These are phyloP conservation scores for Triplophysa rosa DNA, from an alignment of 2,113 vertebrate species.

Conservation along the genomic window DNA sequence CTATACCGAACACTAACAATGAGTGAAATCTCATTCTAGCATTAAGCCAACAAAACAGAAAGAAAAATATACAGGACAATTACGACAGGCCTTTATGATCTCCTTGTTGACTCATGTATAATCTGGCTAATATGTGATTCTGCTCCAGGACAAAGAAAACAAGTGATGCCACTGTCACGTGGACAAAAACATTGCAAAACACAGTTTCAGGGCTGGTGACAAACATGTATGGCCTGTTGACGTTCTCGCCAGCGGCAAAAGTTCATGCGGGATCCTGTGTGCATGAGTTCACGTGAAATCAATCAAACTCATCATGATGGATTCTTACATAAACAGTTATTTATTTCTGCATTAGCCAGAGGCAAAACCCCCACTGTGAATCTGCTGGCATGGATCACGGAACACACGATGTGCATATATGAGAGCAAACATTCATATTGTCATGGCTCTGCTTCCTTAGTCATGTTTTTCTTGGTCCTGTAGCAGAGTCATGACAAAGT, in stretches of 20 bases:
- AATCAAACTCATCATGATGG: conserved; percentile 4
- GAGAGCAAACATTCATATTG: neutral
- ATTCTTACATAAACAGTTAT: neutral
- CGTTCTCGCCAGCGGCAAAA: neutral
- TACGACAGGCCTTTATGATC: too few species aligned
- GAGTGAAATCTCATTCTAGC: too few species aligned
- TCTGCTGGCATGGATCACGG: neutral
- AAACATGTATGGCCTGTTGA: neutral
- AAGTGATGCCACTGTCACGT: neutral
- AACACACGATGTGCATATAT: neutral
- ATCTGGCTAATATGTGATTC: too few species aligned
- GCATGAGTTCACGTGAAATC: conserved; percentile 3
- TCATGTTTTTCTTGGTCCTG: too few species aligned
- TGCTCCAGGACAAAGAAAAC: too few species aligned
- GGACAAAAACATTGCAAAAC: neutral
- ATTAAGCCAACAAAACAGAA: too few species aligned
- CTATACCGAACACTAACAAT: too few species aligned
- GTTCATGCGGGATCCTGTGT: neutral
- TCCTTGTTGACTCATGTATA: too few species aligned
- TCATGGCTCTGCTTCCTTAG: too few species aligned
- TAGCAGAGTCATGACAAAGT: too few species aligned
- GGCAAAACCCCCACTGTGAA: neutral
- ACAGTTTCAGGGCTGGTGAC: neutral
- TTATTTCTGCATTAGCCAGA: neutral
- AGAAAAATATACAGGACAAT: too few species aligned